Base-by-base conservation (phyloP, 2,888 invertebrate species). In the Nudaria mundana region DNA sequence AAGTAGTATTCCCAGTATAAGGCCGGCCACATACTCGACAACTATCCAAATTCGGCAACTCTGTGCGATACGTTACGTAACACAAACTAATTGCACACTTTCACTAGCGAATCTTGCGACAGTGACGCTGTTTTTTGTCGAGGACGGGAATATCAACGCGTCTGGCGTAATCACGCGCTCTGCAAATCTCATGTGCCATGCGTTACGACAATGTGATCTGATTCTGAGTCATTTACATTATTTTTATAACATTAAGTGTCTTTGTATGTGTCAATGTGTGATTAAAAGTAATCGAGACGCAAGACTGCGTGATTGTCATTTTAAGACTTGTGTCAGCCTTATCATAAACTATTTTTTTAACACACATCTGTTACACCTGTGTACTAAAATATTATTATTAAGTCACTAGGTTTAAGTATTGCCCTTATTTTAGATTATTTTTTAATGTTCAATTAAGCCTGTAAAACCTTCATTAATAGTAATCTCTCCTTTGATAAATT, bases 11-110 rank as follows among this genome's bases (percentile, higher is more conserved):
- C 56, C 50, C 33, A 35, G 55, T 48, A 57, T 44, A 42, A 48
- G 48, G 37, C 44, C 36, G 41, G 38, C 44, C 44, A 33, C 62
- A 61, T 52, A 57, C 41, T 29, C 34, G 44, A 45, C 48, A 41
- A 54, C 38, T 48, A 47, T 31, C 63, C 58, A 53, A 62, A 63
- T 59, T 63, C 49, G 58, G 56, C 46, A 37, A 30, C 26, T 34
- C 36, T 37, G 5, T 8, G 8, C 30, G 34, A 25, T 45, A 42
- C 33, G 30, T 73, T 71, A 56, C 70, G 56, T 56, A 65, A 71
- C 44, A 46, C 52, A 52, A 39, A 50, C 66, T 72, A 71, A 74
- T 73, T 72, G 63, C 63, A 39, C 57, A 64, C 72, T 70, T 71
- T 73, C 71, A 65, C 70, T 44, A 40, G 56, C 56, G 44, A 46